Percentiles rank a stretch among this genome's conserved stretches.
Conservation (phyloP, 2,797 vertebrate species). For the Eulemur mongoz region DNA sequence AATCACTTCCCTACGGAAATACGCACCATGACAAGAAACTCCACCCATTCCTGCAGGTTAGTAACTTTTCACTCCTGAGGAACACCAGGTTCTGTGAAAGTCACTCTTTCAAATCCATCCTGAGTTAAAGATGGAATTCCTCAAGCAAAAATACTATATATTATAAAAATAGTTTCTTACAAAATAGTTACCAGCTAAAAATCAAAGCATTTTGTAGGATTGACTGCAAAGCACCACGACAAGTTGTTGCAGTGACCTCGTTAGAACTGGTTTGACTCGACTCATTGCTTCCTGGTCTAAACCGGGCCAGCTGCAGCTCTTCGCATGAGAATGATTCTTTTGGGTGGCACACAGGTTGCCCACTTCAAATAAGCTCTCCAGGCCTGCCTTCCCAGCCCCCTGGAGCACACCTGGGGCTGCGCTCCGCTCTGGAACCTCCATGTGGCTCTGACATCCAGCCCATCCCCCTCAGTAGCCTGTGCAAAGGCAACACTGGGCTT, state of each 20-base stretch:
- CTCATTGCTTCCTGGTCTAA: background rate
- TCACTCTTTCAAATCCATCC: background rate
- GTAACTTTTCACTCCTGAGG: background rate
- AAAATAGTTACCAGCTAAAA: background rate
- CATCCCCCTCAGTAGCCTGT: background rate
- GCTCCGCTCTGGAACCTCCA: background rate
- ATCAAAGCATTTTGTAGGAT: background rate
- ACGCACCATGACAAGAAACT: accelerated
- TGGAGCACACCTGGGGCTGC: accelerated
- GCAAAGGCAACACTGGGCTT: background rate
- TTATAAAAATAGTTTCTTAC: background rate
- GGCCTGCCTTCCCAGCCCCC: too few species aligned
- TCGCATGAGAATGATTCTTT: background rate
- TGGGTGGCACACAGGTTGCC: background rate
- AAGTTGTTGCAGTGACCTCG: background rate
- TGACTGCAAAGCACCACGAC: background rate
- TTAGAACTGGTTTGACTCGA: background rate
- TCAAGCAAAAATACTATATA: background rate
- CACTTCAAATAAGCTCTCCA: background rate
- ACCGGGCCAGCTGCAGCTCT: background rate
- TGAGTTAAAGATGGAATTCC: background rate
- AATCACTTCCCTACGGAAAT: background rate
- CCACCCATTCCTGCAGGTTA: background rate
- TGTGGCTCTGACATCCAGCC: background rate
- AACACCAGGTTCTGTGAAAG: background rate